phyloP scores from a whole-genome alignment of 2,113 vertebrate genomes.

The Meriones unguiculatus region DNA sequence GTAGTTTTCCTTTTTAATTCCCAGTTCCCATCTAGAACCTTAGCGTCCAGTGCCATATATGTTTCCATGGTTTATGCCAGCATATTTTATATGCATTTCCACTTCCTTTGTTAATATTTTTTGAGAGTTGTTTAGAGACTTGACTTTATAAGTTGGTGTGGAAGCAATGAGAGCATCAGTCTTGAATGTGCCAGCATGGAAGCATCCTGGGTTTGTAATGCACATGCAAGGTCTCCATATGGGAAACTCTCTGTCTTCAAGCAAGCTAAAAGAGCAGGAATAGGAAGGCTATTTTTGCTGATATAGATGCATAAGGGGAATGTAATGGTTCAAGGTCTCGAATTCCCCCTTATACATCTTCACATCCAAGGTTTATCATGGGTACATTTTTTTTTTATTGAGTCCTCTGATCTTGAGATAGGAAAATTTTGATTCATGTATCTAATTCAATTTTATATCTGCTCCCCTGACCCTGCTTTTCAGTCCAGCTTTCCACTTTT shows the following conservation, averaged over 20 bases:
- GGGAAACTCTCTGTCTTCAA: neutral
- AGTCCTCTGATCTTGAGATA: neutral
- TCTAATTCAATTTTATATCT: neutral
- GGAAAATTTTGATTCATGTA: neutral
- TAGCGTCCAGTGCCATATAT: neutral
- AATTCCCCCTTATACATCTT: neutral
- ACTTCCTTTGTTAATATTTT: neutral
- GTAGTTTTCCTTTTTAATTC: conserved; percentile 4
- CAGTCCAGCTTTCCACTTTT: neutral
- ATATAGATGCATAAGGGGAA: neutral
- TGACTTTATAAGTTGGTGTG: neutral
- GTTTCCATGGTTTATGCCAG: neutral
- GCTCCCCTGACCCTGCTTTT: neutral
- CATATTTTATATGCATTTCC: neutral
- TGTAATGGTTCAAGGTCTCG: neutral
- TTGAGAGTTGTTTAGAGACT: neutral
- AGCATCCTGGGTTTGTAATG: neutral
- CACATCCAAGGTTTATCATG: neutral
- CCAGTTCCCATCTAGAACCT: conserved; percentile 17
- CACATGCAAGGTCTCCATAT: neutral
- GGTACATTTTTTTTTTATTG: neutral
- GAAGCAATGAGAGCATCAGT: neutral
- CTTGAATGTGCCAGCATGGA: neutral
- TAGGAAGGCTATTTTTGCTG: neutral
- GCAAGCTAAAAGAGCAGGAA: neutral